Evolutionary conservation across 2,888 invertebrate species (phyloP), one percentile per base, ranked within the genome.

Genomic region (Lacanobia oleracea): DNA sequence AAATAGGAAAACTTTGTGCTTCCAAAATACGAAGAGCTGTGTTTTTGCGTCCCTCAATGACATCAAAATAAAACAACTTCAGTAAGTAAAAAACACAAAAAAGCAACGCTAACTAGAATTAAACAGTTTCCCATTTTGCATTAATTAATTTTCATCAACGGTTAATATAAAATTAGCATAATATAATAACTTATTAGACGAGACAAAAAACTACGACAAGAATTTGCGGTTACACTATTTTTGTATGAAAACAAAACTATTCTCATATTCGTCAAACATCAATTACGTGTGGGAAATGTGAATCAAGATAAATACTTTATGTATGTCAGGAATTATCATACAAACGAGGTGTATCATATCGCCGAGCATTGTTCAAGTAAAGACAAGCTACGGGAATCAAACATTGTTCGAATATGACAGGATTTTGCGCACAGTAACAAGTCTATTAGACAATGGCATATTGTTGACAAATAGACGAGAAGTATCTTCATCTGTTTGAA

Each of bases 201-300:
- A 2, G 3, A 60, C 56, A 60, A 69, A 79, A 77, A 64, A 14
- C 23, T 56, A 21, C 18, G 10, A 10, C 45, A 40, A 67, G 9
- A 70, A 51, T 51, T 61, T 48, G 18, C 51, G 37, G 62, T 2
- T 57, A 27, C 27, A 72, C 51, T 66, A 75, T 62, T 83, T 71
- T 67, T 27, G 60, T 60, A 57, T 5, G 48, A 71, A 74, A 67
- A 72, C 59, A 70, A 82, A 81, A 69, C 54, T 75, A 51, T 82
- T 76, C 78, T 70, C 73, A 81, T 79, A 80, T 78, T 86, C 71
- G 62, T 83, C 79, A 77, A 79, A 77, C 79, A 82, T 72, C 75
- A 85, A 84, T 86, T 76, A 72, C 59, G 77, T 86, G 86, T 90
- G 90, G 85, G 90, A 91, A 88, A 82, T 85, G 40, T 75, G 64